Evolutionary conservation across 2,797 vertebrate species (phyloP), one percentile per base, ranked within the genome.

Genomic region (Malacoraja senta): DNA sequence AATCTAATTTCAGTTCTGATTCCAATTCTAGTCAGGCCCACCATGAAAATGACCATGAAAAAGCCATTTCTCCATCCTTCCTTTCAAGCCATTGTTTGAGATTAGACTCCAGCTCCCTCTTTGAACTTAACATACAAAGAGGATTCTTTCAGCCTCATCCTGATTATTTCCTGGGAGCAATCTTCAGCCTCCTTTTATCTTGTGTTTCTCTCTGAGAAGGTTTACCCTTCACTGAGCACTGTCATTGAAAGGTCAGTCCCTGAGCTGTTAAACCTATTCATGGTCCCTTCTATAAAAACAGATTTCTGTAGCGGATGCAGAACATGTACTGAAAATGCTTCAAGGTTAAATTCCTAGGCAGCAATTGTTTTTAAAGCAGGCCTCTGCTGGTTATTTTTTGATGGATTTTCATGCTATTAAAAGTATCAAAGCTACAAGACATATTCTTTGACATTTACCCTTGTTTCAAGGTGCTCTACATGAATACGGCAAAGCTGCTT

Each of bases 61-160:
- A 95, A 96, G 95, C 94, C 93, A 77, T 80, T 93, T 94, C 68
- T 88, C 32, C 21, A 44, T 93, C 94, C 94, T 93, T 94, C 95
- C 95, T 95, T 96, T 96, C 96, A 95, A 95, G 93, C 94, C 94
- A 94, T 96, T 96, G 95, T 96, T 96, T 95, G 94, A 96, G 95
- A 96, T 96, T 95, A 96, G 95, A 96, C 96, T 96, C 96, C 93
- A 90, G 94, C 95, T 95, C 93, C 94, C 93, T 94, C 96, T 97
- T 97, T 97, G 96, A 97, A 96, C 94, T 94, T 15, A 92, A 92
- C 58, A 58, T 53, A 92, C 71, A 92, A 26, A 0, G n/a, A 0
- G 7, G 21, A 94, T 93, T 93, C 92, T 93, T 93, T 93, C 77
- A 91, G 93, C 93, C 72, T 93, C 95, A 94, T 61, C 91, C 2